Conservation (phyloP, 2,888 invertebrate species). For the Trissolcus japonicus region DNA sequence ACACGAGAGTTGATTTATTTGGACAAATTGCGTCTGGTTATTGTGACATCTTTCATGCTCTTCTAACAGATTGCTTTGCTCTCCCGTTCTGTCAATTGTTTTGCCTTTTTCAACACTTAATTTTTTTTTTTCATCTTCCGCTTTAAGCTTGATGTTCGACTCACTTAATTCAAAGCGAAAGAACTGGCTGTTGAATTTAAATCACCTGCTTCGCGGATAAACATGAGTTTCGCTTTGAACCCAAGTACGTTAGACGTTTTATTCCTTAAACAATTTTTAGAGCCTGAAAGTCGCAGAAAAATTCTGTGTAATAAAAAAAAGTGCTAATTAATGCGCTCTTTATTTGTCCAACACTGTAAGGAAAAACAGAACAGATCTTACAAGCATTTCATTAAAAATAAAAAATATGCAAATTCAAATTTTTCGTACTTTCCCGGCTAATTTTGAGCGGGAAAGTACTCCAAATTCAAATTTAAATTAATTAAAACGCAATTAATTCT, state of each 20-base stretch:
- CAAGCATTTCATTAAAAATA: no score
- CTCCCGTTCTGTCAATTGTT: slow-evolving; percentile 12
- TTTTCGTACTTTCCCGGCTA: not conserved
- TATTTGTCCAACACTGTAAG: no score
- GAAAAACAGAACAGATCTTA: no score
- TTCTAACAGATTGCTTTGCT: not conserved
- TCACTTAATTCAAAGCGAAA: slow-evolving; percentile 34
- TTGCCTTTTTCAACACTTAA: slow-evolving; percentile 20
- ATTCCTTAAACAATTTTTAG: slow-evolving; percentile 5
- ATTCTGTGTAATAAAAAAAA: not conserved
- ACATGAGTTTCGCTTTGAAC: slow-evolving; percentile 46
- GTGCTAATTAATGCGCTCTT: not conserved
- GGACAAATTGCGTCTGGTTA: no score
- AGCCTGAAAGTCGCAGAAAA: not conserved
- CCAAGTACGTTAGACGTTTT: slow-evolving; percentile 21
- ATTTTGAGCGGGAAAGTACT: not conserved
- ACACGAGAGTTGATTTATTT: no score
- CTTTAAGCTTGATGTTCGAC: slow-evolving; percentile 35
- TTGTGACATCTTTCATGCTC: slow-evolving; percentile 1
- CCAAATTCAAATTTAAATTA: not conserved
- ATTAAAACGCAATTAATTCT: no score
- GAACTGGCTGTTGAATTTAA: slow-evolving; percentile 44
- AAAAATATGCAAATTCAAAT: not conserved
- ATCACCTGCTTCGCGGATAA: slow-evolving; percentile 43
- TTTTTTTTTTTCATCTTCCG: slow-evolving; percentile 20